Base-by-base conservation (phyloP, 2,797 vertebrate genomes). In the Potorous gilbertii region DNA sequence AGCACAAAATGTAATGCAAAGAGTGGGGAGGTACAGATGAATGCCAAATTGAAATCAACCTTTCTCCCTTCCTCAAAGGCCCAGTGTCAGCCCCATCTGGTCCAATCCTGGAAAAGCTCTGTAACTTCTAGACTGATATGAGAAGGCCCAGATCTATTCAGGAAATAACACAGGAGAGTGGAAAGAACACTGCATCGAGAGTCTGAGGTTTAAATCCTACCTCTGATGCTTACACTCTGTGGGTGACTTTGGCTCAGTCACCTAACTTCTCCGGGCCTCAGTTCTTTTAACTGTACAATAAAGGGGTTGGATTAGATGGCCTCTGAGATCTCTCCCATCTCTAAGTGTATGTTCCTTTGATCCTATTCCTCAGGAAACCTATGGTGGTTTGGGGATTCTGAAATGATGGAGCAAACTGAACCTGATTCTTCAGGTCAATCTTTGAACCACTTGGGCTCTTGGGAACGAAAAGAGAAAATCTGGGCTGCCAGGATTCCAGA, bases 71-170 rank as follows among this genome's bases (percentile, higher is more conserved):
- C 54, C 50, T 93, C 29, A 55, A 95, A 93, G 90, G 34, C 54
- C 59, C 92, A 90, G 52, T 4, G 0, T 18, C 24, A 90, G 40
- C 14, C 56, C n/a, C 91, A 56, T n/a, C 50, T 55, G 46, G 16
- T 55, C 92, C 91, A 94, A 74, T 89, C 55, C 81, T 92, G 90
- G 90, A 96, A 91, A 74, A 74, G 74, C 0, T 9, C 2, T 93
- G 81, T 54, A 91, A 90, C 55, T 56, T 91, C 90, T 55, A 56
- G 1, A 57, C 54, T 92, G 14, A 94, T 13, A 92, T 56, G 81
- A 0, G 11, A 54, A 74, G 52, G 56, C 3, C 29, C 46, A 92
- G 27, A 27, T 90, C 93, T 92, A 93, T 56, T 93, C n/a, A 40
- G n/a, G 66, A 81, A n/a, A 81, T 46, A 81, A 81, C 16, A 12